A percentile compares a stretch with the other conserved stretches of the same genome.
phyloP scores from a whole-genome alignment of 2,888 invertebrate species.

The Seira sanloemensis region DNA sequence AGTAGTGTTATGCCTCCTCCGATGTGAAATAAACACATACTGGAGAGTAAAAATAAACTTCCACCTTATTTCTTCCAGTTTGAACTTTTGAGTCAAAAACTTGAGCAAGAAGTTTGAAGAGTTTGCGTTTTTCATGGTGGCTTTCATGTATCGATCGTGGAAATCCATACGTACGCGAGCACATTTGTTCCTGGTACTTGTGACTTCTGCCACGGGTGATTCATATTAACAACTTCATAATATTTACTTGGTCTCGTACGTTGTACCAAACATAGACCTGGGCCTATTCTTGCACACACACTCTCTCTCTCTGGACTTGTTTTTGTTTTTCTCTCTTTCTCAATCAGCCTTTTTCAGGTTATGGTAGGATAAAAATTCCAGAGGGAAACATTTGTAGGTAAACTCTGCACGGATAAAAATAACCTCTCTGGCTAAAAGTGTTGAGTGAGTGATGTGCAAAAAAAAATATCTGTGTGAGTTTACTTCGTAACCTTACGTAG shows the following conservation, averaged over 20 bases:
- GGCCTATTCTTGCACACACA: too few species aligned
- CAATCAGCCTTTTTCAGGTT: background rate
- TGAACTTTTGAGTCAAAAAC: background rate
- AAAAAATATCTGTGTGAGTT: background rate
- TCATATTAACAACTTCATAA: background rate
- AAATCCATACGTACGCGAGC: background rate
- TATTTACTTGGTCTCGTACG: background rate
- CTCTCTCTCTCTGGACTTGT: background rate
- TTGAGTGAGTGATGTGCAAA: background rate
- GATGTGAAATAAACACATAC: background rate
- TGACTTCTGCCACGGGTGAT: background rate
- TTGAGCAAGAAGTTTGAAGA: background rate
- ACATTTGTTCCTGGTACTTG: background rate
- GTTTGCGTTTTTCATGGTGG: background rate
- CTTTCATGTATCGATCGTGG: background rate
- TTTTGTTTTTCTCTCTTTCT: background rate
- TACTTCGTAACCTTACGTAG: background rate
- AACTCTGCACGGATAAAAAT: background rate
- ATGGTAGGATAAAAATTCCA: background rate
- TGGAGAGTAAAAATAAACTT: background rate
- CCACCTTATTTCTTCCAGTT: background rate
- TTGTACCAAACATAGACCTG: background rate
- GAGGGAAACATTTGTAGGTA: background rate
- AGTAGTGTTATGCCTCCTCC: too few species aligned
- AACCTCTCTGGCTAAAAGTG: background rate